Conservation (phyloP, 2,888 invertebrate genomes). For the Catocala sponsa region DNA sequence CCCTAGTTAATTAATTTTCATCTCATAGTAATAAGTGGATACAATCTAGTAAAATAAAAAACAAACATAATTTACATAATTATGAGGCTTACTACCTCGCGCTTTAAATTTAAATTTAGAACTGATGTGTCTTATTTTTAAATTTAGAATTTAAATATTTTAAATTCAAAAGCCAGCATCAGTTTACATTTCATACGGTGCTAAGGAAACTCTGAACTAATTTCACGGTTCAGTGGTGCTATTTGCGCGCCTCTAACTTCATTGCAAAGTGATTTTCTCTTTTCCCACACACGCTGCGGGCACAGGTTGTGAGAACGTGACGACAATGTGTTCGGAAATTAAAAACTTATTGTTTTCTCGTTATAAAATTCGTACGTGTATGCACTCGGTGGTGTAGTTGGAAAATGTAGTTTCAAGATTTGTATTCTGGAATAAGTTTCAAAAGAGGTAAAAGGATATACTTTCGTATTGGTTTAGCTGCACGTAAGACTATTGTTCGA, state of each 20-base stretch:
- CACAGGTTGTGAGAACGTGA: conserved; percentile 65
- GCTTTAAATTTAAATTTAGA: neutral
- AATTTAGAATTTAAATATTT: conserved; percentile 24
- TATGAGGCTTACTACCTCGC: too few species aligned
- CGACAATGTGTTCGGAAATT: conserved; percentile 51
- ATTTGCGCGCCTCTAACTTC: conserved; percentile 81
- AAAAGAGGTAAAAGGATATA: neutral
- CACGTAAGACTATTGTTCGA: neutral
- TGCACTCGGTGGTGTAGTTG: conserved; percentile 26
- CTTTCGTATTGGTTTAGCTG: neutral
- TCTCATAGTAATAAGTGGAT: too few species aligned
- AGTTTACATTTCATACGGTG: conserved; percentile 73
- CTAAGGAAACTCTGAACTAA: conserved; percentile 81
- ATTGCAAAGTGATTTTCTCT: conserved; percentile 85
- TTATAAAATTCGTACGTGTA: conserved; percentile 47
- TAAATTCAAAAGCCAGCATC: conserved; percentile 62
- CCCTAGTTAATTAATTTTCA: too few species aligned
- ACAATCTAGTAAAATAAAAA: too few species aligned
- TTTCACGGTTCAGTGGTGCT: conserved; percentile 83
- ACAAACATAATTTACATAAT: too few species aligned
- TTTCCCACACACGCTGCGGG: conserved; percentile 58
- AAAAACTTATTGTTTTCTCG: conserved; percentile 49
- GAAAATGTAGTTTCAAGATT: conserved; percentile 27
- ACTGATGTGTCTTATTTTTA: conserved; percentile 10
- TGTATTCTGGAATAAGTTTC: conserved; percentile 19